phyloP scores from a whole-genome alignment of 2,797 vertebrate species.

The Adrianichthys oophorus region DNA sequence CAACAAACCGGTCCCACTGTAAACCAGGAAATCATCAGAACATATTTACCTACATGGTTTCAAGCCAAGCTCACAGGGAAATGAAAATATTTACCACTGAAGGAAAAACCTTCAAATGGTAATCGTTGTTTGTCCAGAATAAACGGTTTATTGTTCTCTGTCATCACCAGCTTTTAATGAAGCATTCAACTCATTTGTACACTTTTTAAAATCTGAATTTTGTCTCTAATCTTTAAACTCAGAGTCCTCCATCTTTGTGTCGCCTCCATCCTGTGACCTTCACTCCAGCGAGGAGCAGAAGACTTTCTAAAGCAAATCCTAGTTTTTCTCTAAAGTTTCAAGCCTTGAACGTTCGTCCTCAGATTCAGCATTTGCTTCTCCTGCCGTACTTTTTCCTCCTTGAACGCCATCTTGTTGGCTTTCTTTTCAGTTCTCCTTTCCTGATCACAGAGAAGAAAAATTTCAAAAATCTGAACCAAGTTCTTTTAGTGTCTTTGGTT shows the following conservation, averaged over 20 bases:
- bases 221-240: neutral
- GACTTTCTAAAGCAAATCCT: constrained; percentile 8
- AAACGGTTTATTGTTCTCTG: too few species aligned
- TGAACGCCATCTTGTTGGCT: constrained; percentile 89
- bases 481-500: neutral
- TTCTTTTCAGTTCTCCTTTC: constrained; percentile 92
- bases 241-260: neutral
- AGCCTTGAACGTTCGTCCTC: constrained; percentile 85
- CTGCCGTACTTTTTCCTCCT: constrained; percentile 88
- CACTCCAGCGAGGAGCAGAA: neutral
- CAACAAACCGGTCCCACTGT: too few species aligned
- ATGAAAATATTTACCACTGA: too few species aligned
- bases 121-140: too few species aligned
- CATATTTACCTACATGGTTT: too few species aligned
- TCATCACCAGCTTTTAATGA: too few species aligned
- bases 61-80: too few species aligned
- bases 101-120: too few species aligned
- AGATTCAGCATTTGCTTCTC: constrained; percentile 89
- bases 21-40: too few species aligned
- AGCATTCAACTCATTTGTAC: neutral
- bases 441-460: constrained; percentile 58
- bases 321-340: constrained; percentile 81
- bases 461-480: too few species aligned
- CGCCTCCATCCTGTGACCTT: neutral
- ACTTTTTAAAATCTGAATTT: neutral